Evolutionary conservation across 1,140 invertebrate species (phyloP), one percentile per base, ranked within the genome.

Genomic region (Conus ventricosus): DNA sequence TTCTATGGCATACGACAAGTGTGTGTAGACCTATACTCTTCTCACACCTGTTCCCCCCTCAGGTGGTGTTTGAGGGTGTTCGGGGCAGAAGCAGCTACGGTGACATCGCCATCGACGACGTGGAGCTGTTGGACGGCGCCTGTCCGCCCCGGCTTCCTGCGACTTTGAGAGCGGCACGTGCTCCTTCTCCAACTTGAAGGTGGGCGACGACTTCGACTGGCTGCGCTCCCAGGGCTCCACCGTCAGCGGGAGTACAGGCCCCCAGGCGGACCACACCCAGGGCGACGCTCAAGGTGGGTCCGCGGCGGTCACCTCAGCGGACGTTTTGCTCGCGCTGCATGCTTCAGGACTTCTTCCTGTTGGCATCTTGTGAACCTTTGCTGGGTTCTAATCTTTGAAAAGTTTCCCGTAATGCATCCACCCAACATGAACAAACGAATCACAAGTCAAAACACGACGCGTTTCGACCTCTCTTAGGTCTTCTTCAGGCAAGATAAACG

Each of bases 41-140:
- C 5, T 25, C 25, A 20, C 86, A 81, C 57, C 39, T 27, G 71
- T 5, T 87, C 25, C 63, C 71, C 17, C 91, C 90, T n/a, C 86
- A 93, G 91, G 88, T 94, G 25, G 88, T 93, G 7, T 94, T 95
- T 92, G 93, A 95, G 63, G 94, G 92, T 80, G 88, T 94, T 5
- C 84, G 91, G 53, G 94, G 94, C 17, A 76, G 13, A 81, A 89
- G 90, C 15, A 82, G 84, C 17, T 87, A 84, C 20, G 88, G 93
- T 71, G 93, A 93, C 63, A 92, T 93, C 5, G 92, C 92, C n/a
- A 93, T 94, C 80, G 94, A 94, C 90, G 93, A 94, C 88, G 83
- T 91, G 27, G 54, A 13, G 23, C 80, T 91, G 13, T 25, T 25
- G 25, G 51, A 54, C 51, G 88, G 88, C n/a, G 23, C 84, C 10